Conservation (phyloP, 2,113 vertebrate species). For the Balaenoptera acutorostrata region DNA sequence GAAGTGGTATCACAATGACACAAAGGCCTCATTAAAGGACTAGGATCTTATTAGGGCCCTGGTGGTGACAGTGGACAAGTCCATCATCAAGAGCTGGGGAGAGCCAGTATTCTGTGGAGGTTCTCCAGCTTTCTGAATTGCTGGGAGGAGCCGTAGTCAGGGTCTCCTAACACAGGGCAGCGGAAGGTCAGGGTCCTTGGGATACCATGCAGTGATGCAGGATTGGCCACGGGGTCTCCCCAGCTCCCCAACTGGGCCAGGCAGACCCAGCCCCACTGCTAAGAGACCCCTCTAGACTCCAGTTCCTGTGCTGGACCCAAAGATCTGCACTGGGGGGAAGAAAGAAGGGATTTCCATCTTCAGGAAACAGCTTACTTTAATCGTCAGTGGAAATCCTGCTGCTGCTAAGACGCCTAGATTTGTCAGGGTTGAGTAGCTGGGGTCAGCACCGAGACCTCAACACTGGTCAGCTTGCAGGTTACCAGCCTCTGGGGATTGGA, state of each 20-base stretch:
- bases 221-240: no score
- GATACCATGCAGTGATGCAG: background rate
- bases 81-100: background rate
- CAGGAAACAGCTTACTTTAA: background rate
- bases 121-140: background rate
- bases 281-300: background rate
- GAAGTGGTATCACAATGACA: background rate
- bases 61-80: background rate
- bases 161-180: background rate
- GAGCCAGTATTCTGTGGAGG: background rate
- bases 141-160: background rate
- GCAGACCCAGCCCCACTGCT: background rate
- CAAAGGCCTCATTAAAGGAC: background rate
- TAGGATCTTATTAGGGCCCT: no score
- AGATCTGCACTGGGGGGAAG: background rate
- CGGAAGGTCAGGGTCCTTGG: background rate
- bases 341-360: background rate
- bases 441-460: background rate
- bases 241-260: background rate
- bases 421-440: background rate
- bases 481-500: rapidly evolving
- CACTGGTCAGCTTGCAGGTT: background rate
- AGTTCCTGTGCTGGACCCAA: background rate
- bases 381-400: background rate
- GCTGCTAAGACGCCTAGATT: background rate